Evolutionary conservation across 2,113 vertebrate species (phyloP), one percentile per base, ranked within the genome.

Genomic region (Terrapene triunguis): DNA sequence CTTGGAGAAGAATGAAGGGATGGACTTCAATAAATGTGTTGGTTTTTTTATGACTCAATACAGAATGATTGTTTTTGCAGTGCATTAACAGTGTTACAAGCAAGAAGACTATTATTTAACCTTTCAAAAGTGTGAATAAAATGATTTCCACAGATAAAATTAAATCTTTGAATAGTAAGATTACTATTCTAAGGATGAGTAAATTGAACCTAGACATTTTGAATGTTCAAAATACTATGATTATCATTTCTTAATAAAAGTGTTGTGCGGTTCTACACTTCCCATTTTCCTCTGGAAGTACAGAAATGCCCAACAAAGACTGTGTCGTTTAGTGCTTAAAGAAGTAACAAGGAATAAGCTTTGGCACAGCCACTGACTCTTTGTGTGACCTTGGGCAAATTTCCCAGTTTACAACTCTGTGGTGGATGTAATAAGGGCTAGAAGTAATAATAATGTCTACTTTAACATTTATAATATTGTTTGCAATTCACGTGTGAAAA

Each of bases 31-130:
- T 80, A 82, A 69, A 65, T 12, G 86, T 84, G 59, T 53, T 48
- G 22, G 44, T 32, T 32, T 89, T 87, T 83, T 13, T 87, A 65
- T 51, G 85, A 53, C 57, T 94, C 92, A 82, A 44, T 93, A 78
- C 69, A 80, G 27, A 72, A 54, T 54, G 42, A 19, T 90, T 59
- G 53, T 87, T 90, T 97, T 93, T 95, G 48, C 69, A 47, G 81
- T 2, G 9, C 10, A 47, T 81, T 54, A 62, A 76, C 25, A 5
- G 1, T 6, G 3, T 83, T 62, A 38, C 25, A 91, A 88, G n/a
- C 76, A 65, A 9, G 53, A 59, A 74, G 29, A 72, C n/a, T 62
- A 85, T 82, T 87, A n/a, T 85, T 3, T 86, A 44, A n/a, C 25
- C 12, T 84, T 94, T 88, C 38, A 87, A 50, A 84, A 85, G 62